Evolutionary conservation across 2,797 vertebrate species (phyloP).

Genomic region (Neoniphon sammara): DNA sequence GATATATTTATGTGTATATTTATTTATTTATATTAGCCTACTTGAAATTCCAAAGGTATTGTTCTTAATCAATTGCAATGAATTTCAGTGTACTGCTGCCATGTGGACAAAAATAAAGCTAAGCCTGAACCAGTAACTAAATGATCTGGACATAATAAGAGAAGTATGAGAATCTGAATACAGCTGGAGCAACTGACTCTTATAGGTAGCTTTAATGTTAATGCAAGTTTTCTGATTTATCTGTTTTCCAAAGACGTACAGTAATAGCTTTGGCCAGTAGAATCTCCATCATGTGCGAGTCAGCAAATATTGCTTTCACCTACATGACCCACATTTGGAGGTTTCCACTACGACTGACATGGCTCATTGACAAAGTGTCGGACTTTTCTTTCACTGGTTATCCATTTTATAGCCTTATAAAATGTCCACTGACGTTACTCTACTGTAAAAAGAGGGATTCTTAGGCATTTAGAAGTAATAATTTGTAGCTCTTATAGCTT

Average conservation of each 20-base stretch:
- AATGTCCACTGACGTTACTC: no score
- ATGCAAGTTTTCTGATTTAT: not conserved
- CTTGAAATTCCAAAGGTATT: no score
- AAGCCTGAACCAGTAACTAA: no score
- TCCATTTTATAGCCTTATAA: not conserved
- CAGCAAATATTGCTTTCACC: constrained; percentile 6
- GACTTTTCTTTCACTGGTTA: not conserved
- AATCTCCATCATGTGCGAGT: constrained; percentile 1
- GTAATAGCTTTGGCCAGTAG: not conserved
- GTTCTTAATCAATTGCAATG: no score
- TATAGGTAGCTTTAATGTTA: not conserved
- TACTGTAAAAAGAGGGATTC: not conserved
- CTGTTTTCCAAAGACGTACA: constrained; percentile 2
- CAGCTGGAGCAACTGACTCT: no score
- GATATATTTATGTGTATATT: no score
- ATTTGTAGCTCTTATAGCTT: not conserved
- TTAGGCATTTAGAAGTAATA: no score
- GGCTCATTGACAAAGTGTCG: no score
- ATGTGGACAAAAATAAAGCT: no score
- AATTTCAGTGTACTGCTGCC: no score
- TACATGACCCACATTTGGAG: constrained; percentile 6
- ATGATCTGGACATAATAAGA: not conserved
- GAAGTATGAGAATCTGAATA: not conserved
- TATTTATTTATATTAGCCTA: no score
- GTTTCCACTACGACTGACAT: not conserved